Conservation (phyloP, 2,113 vertebrate species). For the Megaptera novaeangliae region DNA sequence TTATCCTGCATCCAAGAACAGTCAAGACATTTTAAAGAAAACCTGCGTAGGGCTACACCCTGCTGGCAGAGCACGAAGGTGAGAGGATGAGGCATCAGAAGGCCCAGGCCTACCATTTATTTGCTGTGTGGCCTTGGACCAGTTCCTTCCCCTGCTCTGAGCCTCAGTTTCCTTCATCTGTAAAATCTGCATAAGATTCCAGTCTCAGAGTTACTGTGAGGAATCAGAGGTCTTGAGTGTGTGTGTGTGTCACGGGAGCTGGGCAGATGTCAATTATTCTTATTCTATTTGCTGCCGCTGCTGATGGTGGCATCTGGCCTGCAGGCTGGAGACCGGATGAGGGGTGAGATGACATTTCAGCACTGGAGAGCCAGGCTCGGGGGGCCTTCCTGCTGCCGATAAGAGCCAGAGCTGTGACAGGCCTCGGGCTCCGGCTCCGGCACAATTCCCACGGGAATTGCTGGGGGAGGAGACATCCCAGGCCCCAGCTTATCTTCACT, state of each 20-base stretch:
- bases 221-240: not conserved
- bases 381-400: conserved; percentile 52
- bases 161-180: not conserved
- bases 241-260: not conserved
- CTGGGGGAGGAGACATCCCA: conserved; percentile 27
- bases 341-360: conserved; percentile 58
- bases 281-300: not conserved
- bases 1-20: not conserved
- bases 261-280: not conserved
- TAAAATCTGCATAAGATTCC: not conserved
- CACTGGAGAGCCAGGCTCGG: conserved; percentile 1
- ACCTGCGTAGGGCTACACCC: not conserved
- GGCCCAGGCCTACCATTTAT: too few relatives aligned
- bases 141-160: not conserved
- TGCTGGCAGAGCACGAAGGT: not conserved
- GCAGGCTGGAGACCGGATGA: conserved; percentile 36
- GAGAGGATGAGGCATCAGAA: not conserved
- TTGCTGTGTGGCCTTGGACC: not conserved
- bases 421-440: not conserved
- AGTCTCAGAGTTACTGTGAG: not conserved
- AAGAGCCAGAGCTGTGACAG: conserved; percentile 48
- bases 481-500: conserved; percentile 56
- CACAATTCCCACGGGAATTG: conserved; percentile 70
- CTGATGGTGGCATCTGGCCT: not conserved
- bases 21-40: not conserved